These are phyloP conservation scores for Pteria penguin DNA, from an alignment of 2,888 invertebrate species.

Conservation along the genomic window DNA sequence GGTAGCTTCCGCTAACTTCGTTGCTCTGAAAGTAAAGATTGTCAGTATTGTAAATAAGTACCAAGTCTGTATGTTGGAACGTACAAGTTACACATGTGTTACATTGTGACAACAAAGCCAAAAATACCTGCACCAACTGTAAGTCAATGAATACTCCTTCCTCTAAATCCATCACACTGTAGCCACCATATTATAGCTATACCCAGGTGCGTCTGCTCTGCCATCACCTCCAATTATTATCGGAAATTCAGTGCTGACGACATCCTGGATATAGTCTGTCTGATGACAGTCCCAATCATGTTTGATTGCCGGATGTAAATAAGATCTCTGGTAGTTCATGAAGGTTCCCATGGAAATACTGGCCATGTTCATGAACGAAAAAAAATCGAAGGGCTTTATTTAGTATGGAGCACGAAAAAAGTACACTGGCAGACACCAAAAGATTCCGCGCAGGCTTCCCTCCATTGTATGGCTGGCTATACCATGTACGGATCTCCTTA, in stretches of 20 bases:
- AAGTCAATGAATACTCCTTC: constrained; percentile 5
- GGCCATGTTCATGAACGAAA: not conserved
- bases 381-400: not conserved
- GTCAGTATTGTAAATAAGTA: too few relatives aligned
- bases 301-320: constrained; percentile 3
- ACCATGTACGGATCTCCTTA: constrained; percentile 1
- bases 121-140: constrained; percentile 22
- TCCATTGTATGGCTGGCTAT: constrained; percentile 16
- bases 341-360: constrained; percentile 2
- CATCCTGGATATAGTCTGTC: not conserved
- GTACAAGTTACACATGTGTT: too few relatives aligned
- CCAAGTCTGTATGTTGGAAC: too few relatives aligned
- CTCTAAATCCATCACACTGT: constrained; percentile 12
- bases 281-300: constrained; percentile 11
- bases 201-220: constrained; percentile 24
- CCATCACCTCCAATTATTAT: constrained; percentile 28
- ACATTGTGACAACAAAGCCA: too few relatives aligned
- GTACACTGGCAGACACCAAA: not conserved
- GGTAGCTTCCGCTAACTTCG: too few relatives aligned
- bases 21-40: too few relatives aligned
- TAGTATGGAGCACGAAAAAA: not conserved
- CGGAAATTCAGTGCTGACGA: too few relatives aligned
- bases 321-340: constrained; percentile 6
- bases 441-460: constrained; percentile 17
- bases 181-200: constrained; percentile 17